Conservation (phyloP, 2,113 vertebrate genomes). For the Phalacrocorax brasilianus region DNA sequence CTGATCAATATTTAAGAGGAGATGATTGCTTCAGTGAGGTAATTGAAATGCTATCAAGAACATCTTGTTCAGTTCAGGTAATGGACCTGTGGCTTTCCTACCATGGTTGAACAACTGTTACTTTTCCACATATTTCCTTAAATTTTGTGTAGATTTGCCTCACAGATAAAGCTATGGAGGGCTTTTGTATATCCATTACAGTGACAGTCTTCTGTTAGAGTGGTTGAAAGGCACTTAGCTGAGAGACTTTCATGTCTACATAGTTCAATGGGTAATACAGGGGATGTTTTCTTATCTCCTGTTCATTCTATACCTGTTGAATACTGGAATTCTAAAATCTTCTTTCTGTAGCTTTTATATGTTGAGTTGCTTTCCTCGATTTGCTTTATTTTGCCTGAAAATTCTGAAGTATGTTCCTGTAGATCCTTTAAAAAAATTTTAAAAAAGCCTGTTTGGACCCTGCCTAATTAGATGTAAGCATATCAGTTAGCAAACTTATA, state of each 20-base stretch:
- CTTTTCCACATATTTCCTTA: not conserved
- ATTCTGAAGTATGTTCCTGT: not conserved
- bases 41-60: not conserved
- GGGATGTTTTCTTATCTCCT: not conserved
- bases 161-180: not conserved
- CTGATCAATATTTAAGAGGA: constrained; percentile 4
- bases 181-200: not conserved
- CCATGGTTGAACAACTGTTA: not conserved
- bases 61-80: not conserved
- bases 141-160: not conserved
- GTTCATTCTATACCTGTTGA: not conserved
- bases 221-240: not conserved
- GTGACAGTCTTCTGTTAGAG: not conserved
- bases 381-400: not conserved
- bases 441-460: not conserved
- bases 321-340: not conserved
- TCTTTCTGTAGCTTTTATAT: not conserved
- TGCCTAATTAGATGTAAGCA: not conserved
- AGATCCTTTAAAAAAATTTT: not conserved
- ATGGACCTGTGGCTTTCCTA: not conserved
- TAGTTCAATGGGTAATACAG: not conserved
- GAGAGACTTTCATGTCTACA: not conserved
- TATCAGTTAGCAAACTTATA: not conserved
- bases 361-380: not conserved
- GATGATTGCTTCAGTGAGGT: not conserved